Evolutionary conservation across 2,888 invertebrate genomes (phyloP), one percentile per base, ranked within the genome.

Genomic region (Charanyca ferruginea): DNA sequence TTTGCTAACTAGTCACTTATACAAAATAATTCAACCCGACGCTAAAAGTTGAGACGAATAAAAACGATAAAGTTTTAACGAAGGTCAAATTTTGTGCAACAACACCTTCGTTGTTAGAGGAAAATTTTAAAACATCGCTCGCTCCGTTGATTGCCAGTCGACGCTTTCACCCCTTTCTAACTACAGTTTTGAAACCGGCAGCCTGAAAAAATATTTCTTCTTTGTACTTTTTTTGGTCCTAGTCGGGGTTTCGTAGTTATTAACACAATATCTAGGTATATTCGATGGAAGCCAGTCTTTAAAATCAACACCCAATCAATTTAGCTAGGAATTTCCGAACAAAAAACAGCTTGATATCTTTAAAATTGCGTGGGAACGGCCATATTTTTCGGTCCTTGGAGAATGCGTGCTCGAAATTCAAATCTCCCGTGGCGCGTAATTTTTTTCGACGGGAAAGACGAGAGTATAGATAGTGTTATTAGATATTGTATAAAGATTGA

Each of bases 41-140:
- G 38, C 32, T 71, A 2, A 13, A 22, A 51, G 7, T 38, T 16
- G 11, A 16, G 13, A 4, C 8, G 8, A 9, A 47, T 53, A 41
- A 23, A 65, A 58, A 48, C 65, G 52, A 49, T 66, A 11, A 23
- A 59, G 51, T 63, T 63, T 77, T 70, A 70, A 79, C 76, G 45
- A 60, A 63, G 59, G 76, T 70, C 55, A 57, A 79, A 63, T 75
- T 63, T 47, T 51, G 70, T 79, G 62, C 65, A 66, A 63, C 66
- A 57, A 61, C 38, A 70, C 60, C 58, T 65, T n/a, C 28, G 61
- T 60, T 62, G 55, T 20, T 13, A 42, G 22, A 13, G 48, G 51
- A 28, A 58, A 60, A 80, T 80, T 66, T 64, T 59, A 64, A 55
- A 64, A 71, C 60, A 71, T 71, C 79, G n/a, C n/a, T 75, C 60